Percentiles rank a stretch among this genome's conserved stretches.
phyloP scores from a whole-genome alignment of 2,797 vertebrate species.

The Chlorospingus flavigularis region DNA sequence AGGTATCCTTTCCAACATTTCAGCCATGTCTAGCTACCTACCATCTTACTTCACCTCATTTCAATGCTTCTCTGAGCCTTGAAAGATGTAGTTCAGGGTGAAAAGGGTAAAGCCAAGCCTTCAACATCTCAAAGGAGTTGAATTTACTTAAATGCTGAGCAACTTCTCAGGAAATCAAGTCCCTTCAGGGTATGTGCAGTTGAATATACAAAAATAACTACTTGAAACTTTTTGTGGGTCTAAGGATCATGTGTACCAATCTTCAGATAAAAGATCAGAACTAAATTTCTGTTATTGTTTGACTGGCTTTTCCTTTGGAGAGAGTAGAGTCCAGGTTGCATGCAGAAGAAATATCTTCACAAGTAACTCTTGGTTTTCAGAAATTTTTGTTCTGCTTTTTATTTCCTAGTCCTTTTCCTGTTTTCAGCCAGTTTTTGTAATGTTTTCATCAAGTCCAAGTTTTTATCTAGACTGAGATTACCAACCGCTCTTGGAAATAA shows the following conservation, averaged over 20 bases:
- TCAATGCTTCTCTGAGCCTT: not conserved
- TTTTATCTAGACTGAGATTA: constrained; percentile 47
- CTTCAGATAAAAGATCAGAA: not conserved
- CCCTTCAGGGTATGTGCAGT: not conserved
- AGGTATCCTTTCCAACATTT: not conserved
- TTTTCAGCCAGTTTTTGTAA: not conserved
- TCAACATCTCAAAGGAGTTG: not conserved
- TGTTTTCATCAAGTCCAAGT: not conserved
- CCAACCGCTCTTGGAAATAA: constrained; percentile 22
- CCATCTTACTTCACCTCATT: not conserved
- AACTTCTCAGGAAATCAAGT: constrained; percentile 8
- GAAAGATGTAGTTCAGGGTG: not conserved
- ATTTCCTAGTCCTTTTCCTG: not conserved
- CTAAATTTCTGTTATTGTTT: not conserved
- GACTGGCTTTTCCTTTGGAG: not conserved
- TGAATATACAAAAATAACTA: not conserved
- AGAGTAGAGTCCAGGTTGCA: not conserved
- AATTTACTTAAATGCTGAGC: not conserved
- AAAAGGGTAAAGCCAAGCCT: not conserved
- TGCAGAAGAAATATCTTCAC: not conserved
- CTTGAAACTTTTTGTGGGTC: not conserved
- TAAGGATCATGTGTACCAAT: not conserved
- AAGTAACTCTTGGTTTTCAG: not conserved
- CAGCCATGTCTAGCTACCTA: not conserved
- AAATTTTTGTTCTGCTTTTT: not conserved